Conservation (phyloP, 2,888 invertebrate genomes). For the Meiosimyza platycephala region DNA sequence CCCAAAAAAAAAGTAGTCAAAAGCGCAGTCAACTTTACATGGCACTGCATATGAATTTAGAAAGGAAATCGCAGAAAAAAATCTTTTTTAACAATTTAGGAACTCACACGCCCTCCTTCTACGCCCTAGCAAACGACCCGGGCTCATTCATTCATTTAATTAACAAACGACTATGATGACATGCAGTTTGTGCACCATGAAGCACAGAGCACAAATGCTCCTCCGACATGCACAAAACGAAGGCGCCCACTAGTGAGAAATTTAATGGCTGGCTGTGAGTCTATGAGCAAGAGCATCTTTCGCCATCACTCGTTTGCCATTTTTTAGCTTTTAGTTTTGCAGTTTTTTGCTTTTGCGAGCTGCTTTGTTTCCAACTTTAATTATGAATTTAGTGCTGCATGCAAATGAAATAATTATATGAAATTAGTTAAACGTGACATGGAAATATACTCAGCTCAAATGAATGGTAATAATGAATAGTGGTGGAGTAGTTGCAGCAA, state of each 20-base stretch:
- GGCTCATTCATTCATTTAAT: constrained; percentile 25
- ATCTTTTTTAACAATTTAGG: constrained; percentile 27
- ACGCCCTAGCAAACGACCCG: constrained; percentile 8
- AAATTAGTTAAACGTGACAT: constrained; percentile 15
- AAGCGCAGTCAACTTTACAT: neutral
- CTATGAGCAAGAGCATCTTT: neutral
- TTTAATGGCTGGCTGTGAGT: neutral
- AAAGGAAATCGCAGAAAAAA: constrained; percentile 24
- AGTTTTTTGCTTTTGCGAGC: neutral
- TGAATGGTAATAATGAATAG: neutral
- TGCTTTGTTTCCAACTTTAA: constrained; percentile 21
- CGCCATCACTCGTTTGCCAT: neutral
- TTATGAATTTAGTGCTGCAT: constrained; percentile 49
- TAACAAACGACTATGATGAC: constrained; percentile 20
- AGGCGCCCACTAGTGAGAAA: neutral
- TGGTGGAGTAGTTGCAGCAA: no score
- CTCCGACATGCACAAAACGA: no score
- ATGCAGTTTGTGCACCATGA: neutral
- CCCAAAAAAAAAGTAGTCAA: neutral
- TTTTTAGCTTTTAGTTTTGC: neutral
- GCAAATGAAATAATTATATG: constrained; percentile 63
- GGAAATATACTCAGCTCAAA: neutral
- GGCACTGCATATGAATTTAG: constrained; percentile 1
- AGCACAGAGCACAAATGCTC: no score
- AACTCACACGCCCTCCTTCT: constrained; percentile 18